Percentiles rank a stretch among this genome's conserved stretches.
These are phyloP conservation scores for Thripadectes ignobilis DNA, from an alignment of 2,797 vertebrate species.

Conservation along the genomic window DNA sequence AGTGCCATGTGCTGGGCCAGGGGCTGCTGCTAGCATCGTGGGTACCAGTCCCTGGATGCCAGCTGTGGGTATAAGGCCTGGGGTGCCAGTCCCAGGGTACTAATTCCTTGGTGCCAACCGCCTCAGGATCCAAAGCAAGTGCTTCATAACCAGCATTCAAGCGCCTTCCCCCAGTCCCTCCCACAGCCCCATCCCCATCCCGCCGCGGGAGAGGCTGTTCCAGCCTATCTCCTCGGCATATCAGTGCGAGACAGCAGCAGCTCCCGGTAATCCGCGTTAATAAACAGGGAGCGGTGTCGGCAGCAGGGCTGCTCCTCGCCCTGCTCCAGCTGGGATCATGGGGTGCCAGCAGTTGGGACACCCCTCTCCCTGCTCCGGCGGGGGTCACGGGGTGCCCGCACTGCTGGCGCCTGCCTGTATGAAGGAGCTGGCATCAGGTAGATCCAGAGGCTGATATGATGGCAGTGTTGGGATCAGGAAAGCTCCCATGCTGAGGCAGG, in stretches of 20 bases:
- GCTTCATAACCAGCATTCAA: neutral
- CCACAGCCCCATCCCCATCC: neutral
- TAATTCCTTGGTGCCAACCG: neutral
- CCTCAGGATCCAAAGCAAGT: neutral
- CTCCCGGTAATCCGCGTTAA: conserved; percentile 10
- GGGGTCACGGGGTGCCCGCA: neutral
- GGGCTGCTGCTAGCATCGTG: neutral
- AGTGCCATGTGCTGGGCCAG: neutral
- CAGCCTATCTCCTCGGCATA: neutral
- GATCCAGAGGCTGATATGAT: neutral
- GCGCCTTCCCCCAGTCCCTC: neutral
- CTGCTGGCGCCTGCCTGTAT: accelerated
- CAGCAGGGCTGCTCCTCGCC: neutral
- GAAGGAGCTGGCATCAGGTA: neutral
- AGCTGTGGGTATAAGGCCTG: neutral
- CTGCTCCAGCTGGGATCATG: neutral
- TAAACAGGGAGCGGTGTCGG: neutral
- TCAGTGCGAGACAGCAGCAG: conserved; percentile 12
- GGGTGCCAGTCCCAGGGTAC: neutral
- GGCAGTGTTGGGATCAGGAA: neutral
- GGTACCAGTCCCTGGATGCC: neutral
- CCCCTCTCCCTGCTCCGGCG: neutral
- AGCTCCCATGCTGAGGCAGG: neutral
- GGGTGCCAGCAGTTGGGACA: neutral
- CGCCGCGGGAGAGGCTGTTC: neutral